Evolutionary conservation across 92 coral and sea anemone genomes (phyloP), one percentile per base, ranked within the genome.

Genomic region (Plumapathes pennacea): DNA sequence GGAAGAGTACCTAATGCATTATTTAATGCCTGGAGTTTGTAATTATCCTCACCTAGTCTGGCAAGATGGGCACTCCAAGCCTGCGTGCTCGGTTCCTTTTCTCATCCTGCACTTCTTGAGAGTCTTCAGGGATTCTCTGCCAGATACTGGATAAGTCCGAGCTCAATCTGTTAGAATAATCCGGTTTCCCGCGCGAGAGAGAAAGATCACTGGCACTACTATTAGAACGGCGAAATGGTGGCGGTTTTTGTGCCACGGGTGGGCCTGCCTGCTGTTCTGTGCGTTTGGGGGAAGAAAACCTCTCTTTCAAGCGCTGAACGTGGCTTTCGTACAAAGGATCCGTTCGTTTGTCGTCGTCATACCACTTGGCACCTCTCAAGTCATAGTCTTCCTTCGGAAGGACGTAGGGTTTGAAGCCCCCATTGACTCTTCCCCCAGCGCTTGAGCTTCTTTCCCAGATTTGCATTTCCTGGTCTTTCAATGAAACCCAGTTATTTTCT

Each of bases 51-150:
- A n/a, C n/a, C n/a, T 66, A 66, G 5, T 66, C 62, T 38, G 73
- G 73, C 36, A 66, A 42, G 28, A 41, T 66, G 32, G 73, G 73
- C 0, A 66, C 73, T 5, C 73, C 73, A 43, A 66, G 52, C 14
- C 73, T 61, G 2, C 54, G 25, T 11, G 54, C 28, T 13, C 73
- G 50, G 15, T 66, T 66, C 3, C 51, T 17, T 29, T 22, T 66
- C 5, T 53, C 62, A 12, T 37, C 38, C 22, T 50, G 43, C 5
- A 0, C 27, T 21, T 20, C 43, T 10, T 61, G n/a, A n/a, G 31
- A 51, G 11, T 50, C 58, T 17, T 61, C 55, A 5, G 1, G n/a
- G 4, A 64, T 36, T 38, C 33, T 46, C 13, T 14, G 26, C 5
- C 38, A 5, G 12, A 46, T n/a, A 26, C 21, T 38, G 2, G 60